phyloP scores from a whole-genome alignment of 2,797 vertebrate species.

The Todus mexicanus region DNA sequence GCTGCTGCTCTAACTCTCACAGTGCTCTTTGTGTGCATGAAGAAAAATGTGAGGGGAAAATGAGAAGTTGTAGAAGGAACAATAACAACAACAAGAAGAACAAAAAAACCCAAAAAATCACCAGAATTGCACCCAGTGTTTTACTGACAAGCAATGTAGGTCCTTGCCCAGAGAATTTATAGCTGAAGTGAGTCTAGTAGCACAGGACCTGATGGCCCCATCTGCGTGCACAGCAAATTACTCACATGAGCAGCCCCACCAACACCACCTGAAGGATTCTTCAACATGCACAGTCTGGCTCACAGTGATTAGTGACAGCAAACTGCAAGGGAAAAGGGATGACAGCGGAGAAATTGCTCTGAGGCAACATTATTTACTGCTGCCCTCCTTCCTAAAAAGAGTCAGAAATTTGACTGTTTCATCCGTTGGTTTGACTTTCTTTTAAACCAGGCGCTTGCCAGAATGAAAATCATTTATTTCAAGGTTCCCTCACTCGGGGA shows the following conservation, averaged over 20 bases:
- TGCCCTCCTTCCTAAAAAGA: neutral
- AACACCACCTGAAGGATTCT: neutral
- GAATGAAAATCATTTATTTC: neutral
- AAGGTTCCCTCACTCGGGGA: neutral
- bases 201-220: neutral
- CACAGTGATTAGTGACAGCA: neutral
- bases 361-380: slow-evolving; percentile 3
- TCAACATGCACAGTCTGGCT: neutral
- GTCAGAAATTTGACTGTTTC: neutral
- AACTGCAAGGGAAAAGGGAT: neutral
- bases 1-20: neutral
- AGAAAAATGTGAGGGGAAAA: neutral
- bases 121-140: neutral
- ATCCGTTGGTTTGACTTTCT: neutral
- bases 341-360: slow-evolving; percentile 9
- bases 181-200: neutral
- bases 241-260: neutral
- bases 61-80: neutral
- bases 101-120: neutral
- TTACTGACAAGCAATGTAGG: neutral
- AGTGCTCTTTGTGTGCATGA: neutral
- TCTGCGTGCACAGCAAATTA: neutral
- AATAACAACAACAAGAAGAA: neutral
- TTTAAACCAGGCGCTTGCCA: neutral
- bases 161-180: neutral